Evolutionary conservation across 2,113 vertebrate species (phyloP).

Genomic region (Daphoenositta chrysoptera): DNA sequence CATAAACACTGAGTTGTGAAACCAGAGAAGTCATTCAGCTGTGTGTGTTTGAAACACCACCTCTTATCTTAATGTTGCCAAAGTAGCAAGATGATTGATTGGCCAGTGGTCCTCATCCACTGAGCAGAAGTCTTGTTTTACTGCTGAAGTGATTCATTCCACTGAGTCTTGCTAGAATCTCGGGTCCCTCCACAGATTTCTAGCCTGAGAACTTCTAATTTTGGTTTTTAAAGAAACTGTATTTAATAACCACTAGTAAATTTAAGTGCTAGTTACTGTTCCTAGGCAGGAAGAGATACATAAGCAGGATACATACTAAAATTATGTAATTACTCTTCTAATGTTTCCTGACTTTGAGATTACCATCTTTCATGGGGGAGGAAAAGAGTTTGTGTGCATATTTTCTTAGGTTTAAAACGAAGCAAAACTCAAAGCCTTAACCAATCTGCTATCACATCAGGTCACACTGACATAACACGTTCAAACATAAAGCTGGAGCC

Average conservation of each 20-base stretch:
- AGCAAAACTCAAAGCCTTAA: background rate
- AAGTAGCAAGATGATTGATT: background rate
- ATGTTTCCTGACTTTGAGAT: background rate
- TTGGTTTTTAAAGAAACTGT: background rate
- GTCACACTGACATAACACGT: background rate
- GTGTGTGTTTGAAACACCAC: background rate
- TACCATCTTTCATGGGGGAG: background rate
- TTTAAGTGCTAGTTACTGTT: background rate
- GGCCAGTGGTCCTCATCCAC: background rate
- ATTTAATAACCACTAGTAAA: background rate
- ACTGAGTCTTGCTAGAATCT: background rate
- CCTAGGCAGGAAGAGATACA: background rate
- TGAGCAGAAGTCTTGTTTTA: background rate
- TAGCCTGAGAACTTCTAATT: background rate
- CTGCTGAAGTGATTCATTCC: background rate
- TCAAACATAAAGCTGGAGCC: background rate
- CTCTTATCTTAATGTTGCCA: background rate
- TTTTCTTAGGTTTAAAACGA: background rate
- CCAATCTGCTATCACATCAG: background rate
- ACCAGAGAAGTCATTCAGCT: background rate
- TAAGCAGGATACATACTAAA: background rate
- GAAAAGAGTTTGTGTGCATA: background rate
- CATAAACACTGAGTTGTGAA: background rate
- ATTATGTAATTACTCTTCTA: background rate
- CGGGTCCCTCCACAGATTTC: background rate